Evolutionary conservation across 2,113 vertebrate genomes (phyloP).

Genomic region (Macrotus californicus): DNA sequence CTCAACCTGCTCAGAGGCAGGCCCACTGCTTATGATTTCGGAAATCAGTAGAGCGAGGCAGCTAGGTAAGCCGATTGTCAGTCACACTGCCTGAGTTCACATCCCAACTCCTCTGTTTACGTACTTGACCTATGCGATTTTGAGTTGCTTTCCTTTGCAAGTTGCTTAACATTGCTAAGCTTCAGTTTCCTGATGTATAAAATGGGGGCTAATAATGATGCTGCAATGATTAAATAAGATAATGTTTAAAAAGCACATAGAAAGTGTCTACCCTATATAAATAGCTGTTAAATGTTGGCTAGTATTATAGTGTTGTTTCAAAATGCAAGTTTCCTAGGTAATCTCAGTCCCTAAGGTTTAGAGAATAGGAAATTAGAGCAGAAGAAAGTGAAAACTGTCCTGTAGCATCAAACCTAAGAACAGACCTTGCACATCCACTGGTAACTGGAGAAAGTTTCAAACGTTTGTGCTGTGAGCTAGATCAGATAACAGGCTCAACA

Average conservation of each 20-base stretch:
- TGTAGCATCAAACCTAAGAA: background rate
- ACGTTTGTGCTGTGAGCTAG: background rate
- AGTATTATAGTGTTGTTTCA: background rate
- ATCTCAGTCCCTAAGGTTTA: background rate
- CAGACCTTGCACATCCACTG: background rate
- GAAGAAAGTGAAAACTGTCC: background rate
- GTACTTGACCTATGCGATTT: background rate
- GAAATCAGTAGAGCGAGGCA: background rate
- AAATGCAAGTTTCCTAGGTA: background rate
- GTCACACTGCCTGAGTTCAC: background rate
- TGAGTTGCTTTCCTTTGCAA: background rate
- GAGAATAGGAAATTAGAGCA: background rate
- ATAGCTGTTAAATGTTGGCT: background rate
- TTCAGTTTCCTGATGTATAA: constrained; percentile 20
- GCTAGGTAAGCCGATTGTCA: background rate
- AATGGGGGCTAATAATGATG: background rate
- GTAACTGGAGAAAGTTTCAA: background rate
- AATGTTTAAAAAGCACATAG: background rate
- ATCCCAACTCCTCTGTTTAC: background rate
- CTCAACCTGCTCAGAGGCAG: constrained; percentile 15
- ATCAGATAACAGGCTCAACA: background rate
- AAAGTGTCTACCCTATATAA: background rate
- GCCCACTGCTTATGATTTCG: constrained; percentile 13
- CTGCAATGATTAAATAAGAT: background rate
- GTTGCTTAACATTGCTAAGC: background rate